A percentile compares a stretch with the other conserved stretches of the same genome.
phyloP scores from a whole-genome alignment of 2,797 vertebrate species.

The Pangasius larnaudii region DNA sequence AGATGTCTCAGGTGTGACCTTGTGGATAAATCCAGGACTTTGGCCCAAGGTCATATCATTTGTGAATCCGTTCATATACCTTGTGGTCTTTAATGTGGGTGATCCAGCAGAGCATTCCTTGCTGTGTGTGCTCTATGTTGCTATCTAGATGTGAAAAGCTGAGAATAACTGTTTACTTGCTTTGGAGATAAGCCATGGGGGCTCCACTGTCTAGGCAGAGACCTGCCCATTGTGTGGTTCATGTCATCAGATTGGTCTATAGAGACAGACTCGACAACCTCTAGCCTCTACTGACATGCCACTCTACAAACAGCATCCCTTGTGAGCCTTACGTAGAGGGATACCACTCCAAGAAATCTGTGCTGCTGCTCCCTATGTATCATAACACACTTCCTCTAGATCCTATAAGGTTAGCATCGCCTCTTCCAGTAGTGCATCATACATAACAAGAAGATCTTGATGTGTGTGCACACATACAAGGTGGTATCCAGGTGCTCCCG shows the following conservation, averaged over 20 bases:
- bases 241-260: too few relatives aligned
- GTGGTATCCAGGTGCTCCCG: background rate
- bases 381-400: background rate
- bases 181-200: background rate
- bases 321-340: background rate
- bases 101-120: background rate
- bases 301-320: background rate
- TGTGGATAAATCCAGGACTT: background rate
- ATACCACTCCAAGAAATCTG: background rate
- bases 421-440: background rate
- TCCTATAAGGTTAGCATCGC: background rate
- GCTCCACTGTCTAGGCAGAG: background rate
- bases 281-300: background rate
- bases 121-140: background rate
- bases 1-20: background rate
- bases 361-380: background rate
- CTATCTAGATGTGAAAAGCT: background rate
- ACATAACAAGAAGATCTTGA: background rate
- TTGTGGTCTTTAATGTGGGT: background rate
- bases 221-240: too few relatives aligned
- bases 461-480: background rate
- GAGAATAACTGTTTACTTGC: too few relatives aligned
- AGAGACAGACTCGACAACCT: background rate
- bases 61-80: background rate
- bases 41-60: background rate